These are phyloP conservation scores for Acestrorhynchus altus DNA, from an alignment of 2,797 vertebrate species.

Conservation along the genomic window DNA sequence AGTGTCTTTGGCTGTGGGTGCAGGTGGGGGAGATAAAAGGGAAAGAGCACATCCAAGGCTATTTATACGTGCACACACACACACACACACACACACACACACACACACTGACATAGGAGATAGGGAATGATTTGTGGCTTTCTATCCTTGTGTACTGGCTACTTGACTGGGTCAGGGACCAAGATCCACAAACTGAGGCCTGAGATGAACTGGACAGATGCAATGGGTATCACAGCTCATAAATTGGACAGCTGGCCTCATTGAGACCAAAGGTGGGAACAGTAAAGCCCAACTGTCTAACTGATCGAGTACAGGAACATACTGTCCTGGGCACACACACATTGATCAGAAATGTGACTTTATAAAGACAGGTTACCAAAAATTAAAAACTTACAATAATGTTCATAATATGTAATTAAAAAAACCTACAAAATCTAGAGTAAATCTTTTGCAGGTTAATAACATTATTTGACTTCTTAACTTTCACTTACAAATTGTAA, in stretches of 20 bases:
- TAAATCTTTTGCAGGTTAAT: too few species aligned
- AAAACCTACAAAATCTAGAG: too few species aligned
- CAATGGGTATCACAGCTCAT: background rate
- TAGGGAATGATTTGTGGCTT: conserved; percentile 71
- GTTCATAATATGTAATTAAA: too few species aligned
- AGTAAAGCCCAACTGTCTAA: background rate
- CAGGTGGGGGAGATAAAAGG: conserved; percentile 43
- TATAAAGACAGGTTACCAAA: background rate
- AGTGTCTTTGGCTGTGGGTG: conserved; percentile 42
- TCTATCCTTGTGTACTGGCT: conserved; percentile 64
- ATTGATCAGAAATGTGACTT: background rate
- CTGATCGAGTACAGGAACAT: background rate
- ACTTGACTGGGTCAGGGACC: conserved; percentile 53
- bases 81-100: conserved; percentile 27
- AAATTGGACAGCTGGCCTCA: background rate
- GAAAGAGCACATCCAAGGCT: conserved; percentile 42
- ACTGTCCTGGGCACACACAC: conserved; percentile 2
- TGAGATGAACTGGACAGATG: background rate
- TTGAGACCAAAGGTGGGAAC: background rate
- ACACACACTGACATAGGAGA: conserved; percentile 63
- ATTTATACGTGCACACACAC: conserved; percentile 46
- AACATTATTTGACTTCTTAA: too few species aligned
- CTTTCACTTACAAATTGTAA: too few species aligned
- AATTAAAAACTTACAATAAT: too few species aligned
- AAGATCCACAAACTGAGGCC: conserved; percentile 5